Evolutionary conservation across 2,888 invertebrate genomes (phyloP), one percentile per base, ranked within the genome.

Genomic region (Halictus ligatus): DNA sequence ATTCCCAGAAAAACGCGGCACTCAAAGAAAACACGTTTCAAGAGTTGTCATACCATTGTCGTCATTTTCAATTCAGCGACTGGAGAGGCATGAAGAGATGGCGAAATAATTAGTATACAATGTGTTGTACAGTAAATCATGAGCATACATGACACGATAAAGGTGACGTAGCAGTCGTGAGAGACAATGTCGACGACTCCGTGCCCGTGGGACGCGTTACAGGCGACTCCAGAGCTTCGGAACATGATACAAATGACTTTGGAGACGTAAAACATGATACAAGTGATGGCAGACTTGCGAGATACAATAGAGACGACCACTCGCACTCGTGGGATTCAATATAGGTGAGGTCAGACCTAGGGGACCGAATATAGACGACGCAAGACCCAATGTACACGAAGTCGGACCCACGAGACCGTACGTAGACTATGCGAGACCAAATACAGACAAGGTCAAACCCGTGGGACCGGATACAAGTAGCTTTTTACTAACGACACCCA

Each of bases 261-360:
- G 5, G 18, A 8, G 29, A 18, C 67, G 35, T 67, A 67, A 35
- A 67, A 35, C 67, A 35, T 35, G 67, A 67, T 35, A 67, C 67
- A 67, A 67, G 67, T 35, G 29, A 67, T 35, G 35, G 67, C 35
- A 67, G 35, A 18, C 67, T 18, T 21, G 40, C 21, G n/a, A 40
- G n/a, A 43, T 5, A 40, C n/a, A 71, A 71, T 71, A n/a, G 40
- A 43, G 69, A n/a, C 71, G n/a, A 43, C 2, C n/a, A 13, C 43
- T 71, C 43, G 40, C n/a, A n/a, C 43, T 71, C 43, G 40, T 71
- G 71, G 43, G 71, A 71, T 40, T n/a, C 71, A 18, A 71, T 71
- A 71, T n/a, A 40, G 71, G 12, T 43, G 71, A 71, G 40, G 40
- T 71, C 71, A 71, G 43, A 71, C 3, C 18, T n/a, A 40, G 13